Percentiles rank a stretch among this genome's conserved stretches.
phyloP scores from a whole-genome alignment of 2,113 vertebrate genomes.

The Rhineura floridana region DNA sequence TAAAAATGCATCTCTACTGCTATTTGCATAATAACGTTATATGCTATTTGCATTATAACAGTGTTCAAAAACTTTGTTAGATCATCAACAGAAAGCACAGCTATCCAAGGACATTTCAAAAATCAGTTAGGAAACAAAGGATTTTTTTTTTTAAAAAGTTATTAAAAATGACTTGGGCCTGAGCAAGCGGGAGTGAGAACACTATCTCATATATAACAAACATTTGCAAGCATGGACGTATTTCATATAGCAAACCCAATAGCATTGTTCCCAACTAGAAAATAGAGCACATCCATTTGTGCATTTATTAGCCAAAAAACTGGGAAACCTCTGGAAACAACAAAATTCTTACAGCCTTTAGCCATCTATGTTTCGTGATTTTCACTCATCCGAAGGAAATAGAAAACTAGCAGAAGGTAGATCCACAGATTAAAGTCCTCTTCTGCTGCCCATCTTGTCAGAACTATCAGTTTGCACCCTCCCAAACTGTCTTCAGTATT shows the following conservation, averaged over 20 bases:
- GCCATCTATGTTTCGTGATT: neutral
- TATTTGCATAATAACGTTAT: too few species aligned
- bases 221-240: neutral
- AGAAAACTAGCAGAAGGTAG: conserved; percentile 92
- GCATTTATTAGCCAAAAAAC: neutral
- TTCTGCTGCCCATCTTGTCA: neutral
- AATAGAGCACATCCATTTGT: neutral
- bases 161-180: neutral
- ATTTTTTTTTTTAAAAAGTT: neutral
- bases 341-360: neutral
- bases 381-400: conserved; percentile 82
- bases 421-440: conserved; percentile 86
- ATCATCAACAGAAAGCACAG: neutral
- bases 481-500: neutral
- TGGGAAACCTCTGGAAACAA: neutral
- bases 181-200: neutral
- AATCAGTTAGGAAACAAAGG: neutral
- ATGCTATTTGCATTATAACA: neutral
- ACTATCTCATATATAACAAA: neutral
- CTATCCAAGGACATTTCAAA: neutral
- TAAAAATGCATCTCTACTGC: neutral
- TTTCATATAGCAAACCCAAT: neutral
- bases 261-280: neutral
- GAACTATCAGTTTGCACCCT: neutral
- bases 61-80: neutral